Evolutionary conservation across 2,797 vertebrate species (phyloP), one percentile per base, ranked within the genome.

Genomic region (Distichodus sexfasciatus): DNA sequence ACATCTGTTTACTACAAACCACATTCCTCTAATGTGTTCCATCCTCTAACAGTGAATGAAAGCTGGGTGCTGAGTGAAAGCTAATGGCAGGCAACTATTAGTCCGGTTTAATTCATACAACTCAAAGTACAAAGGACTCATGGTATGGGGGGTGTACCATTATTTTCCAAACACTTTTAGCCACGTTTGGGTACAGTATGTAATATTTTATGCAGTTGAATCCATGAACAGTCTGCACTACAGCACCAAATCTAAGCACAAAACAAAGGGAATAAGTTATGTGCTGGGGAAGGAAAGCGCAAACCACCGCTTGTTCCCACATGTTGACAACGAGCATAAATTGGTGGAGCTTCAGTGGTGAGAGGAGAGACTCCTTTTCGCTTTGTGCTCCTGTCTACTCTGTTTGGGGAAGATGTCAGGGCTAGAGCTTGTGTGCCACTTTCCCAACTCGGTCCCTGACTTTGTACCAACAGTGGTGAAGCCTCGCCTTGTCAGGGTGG

Each of bases 321-420:
- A 19, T 55, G 51, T 21, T 36, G 53, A 57, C 17, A 57, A 12
- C 10, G 11, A 57, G 31, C 17, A 38, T 57, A 23, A 36, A 23
- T 57, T 36, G 31, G 31, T 5, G 3, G 2, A 38, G 33, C 19
- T 1, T 57, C 33, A 36, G 19, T 36, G 10, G 31, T 38, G 53
- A 57, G 53, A 36, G 33, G 31, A 36, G 17, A 17, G 4, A 36
- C 11, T 60, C 44, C 43, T 36, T 10, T 36, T 26, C 51, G 29
- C 44, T 72, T 72, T 47, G 62, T 75, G 28, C 47, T 36, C n/a
- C 43, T 57, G 29, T 60, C 63, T 47, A 35, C 29, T 57, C 26
- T 23, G 66, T 65, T 38, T 60, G 33, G 44, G 21, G 23, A 7
- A 29, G 23, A 47, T 36, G 51, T 35, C 50, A 60, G 35, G 33